Percentiles rank a stretch among this genome's conserved stretches.
Conservation (phyloP, 2,888 invertebrate genomes). For the Pristionchus mayeri region DNA sequence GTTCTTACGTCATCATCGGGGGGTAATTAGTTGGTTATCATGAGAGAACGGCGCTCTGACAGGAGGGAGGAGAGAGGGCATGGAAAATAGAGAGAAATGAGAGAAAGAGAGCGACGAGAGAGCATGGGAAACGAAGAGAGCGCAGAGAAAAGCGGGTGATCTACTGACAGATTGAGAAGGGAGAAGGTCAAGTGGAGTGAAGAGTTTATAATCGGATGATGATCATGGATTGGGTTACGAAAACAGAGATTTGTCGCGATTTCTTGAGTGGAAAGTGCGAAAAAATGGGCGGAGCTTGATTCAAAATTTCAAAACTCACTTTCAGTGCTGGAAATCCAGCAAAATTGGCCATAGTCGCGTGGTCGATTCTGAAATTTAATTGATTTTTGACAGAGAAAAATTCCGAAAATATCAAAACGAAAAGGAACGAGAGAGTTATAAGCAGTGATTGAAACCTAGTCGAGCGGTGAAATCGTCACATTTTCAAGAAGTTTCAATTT, state of each 20-base stretch:
- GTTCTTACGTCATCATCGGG: neutral
- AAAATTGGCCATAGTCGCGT: slow-evolving; percentile 46
- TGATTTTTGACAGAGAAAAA: no score
- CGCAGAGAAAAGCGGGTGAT: neutral
- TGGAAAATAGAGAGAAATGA: no score
- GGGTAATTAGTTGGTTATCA: slow-evolving; percentile 24
- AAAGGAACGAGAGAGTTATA: no score
- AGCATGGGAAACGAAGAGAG: neutral
- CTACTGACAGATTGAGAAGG: neutral
- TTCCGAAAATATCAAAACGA: no score
- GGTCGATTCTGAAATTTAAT: slow-evolving; percentile 5
- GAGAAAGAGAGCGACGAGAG: neutral
- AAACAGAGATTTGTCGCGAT: slow-evolving; percentile 37
- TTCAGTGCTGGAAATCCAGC: slow-evolving; percentile 42
- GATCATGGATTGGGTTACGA: slow-evolving; percentile 36
- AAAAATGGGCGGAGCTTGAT: slow-evolving; percentile 12
- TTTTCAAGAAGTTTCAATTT: no score
- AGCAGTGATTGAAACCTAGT: no score
- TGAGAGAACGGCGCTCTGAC: no score
- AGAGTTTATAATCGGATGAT: slow-evolving; percentile 40
- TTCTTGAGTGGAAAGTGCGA: neutral
- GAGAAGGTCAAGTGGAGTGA: slow-evolving; percentile 14
- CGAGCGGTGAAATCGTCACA: no score
- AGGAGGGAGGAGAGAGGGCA: no score
- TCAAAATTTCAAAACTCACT: neutral